Conservation (phyloP, 2,797 vertebrate genomes). For the Dipus sagitta region DNA sequence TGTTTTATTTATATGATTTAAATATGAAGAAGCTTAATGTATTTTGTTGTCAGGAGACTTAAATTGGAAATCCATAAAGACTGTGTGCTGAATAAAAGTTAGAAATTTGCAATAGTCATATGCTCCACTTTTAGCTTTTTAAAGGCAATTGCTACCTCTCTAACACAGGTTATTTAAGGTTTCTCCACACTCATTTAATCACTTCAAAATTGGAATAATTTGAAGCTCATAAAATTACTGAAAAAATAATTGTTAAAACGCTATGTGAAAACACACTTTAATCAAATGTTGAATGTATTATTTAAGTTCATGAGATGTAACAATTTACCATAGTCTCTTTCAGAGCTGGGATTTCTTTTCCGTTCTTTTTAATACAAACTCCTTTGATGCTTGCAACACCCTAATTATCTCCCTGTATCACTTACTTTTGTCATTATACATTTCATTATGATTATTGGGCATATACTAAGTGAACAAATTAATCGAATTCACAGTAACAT, state of each 20-base stretch:
- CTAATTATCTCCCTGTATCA: conserved; percentile 78
- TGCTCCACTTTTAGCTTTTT: background rate
- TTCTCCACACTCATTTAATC: background rate
- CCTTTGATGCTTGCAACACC: conserved; percentile 81
- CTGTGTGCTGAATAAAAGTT: conserved; percentile 36
- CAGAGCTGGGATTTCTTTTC: background rate
- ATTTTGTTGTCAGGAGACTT: background rate
- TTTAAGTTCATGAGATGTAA: background rate
- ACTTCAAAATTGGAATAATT: conserved; percentile 19
- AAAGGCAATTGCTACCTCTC: conserved; percentile 17
- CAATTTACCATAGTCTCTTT: background rate
- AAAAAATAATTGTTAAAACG: conserved; percentile 43
- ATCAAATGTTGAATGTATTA: background rate
- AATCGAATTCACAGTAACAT: background rate
- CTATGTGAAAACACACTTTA: conserved; percentile 35
- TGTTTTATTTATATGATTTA: conserved; percentile 56
- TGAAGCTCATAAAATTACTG: background rate
- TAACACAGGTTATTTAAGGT: background rate
- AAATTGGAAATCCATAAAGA: background rate
- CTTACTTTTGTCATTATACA: conserved; percentile 22
- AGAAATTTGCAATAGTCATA: background rate
- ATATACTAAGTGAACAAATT: background rate
- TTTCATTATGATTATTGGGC: background rate
- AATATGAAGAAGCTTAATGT: conserved; percentile 3
- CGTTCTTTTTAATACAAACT: conserved; percentile 64